A percentile compares a stretch with the other conserved stretches of the same genome.
Conservation (phyloP, 2,888 invertebrate species). For the Arrhopalites spinosus region DNA sequence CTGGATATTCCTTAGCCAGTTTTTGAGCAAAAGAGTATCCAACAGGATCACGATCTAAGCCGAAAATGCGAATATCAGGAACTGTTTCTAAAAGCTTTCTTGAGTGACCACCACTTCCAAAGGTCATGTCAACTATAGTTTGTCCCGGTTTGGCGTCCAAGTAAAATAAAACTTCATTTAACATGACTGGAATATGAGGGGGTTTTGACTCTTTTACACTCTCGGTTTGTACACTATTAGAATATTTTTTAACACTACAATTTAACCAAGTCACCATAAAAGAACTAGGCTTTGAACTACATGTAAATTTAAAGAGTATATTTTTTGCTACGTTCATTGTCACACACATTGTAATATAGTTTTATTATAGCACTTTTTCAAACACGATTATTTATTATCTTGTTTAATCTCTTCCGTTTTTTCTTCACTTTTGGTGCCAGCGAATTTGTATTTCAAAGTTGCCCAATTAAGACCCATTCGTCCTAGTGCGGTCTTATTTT, state of each 20-base stretch:
- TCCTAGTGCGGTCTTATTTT: no score
- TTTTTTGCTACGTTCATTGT: neutral
- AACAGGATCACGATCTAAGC: conserved; percentile 85
- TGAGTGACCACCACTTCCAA: conserved; percentile 92
- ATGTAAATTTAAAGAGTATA: neutral
- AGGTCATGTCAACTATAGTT: conserved; percentile 89
- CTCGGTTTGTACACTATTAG: neutral
- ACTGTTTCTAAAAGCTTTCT: conserved; percentile 71
- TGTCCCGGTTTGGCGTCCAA: conserved; percentile 68
- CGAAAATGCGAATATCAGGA: conserved; percentile 71
- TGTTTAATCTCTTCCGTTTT: neutral
- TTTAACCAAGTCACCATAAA: no score
- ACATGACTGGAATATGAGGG: conserved; percentile 78
- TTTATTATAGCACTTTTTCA: no score
- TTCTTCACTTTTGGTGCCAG: no score
- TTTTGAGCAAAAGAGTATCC: conserved; percentile 72
- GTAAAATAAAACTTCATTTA: conserved; percentile 71
- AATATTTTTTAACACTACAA: no score
- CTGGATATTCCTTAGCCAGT: conserved; percentile 71
- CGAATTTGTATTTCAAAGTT: no score
- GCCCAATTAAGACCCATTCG: no score
- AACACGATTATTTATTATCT: neutral
- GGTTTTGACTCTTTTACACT: neutral
- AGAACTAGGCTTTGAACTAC: neutral
- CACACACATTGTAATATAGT: neutral